Evolutionary conservation across 2,113 vertebrate genomes (phyloP).

Genomic region (Damaliscus lunatus): DNA sequence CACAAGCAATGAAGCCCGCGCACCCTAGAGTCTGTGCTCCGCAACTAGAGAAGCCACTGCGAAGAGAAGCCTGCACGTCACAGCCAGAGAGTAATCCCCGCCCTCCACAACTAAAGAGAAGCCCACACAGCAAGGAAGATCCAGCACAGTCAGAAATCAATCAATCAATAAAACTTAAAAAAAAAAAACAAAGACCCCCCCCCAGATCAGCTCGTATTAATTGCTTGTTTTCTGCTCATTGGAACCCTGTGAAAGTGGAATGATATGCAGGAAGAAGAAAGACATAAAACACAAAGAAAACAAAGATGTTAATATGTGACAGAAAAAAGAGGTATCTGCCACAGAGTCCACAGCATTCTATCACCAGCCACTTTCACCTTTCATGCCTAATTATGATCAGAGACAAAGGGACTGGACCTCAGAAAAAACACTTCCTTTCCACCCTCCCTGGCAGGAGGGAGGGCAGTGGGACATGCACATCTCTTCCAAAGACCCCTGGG

Average conservation of each 20-base stretch:
- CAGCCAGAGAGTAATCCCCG: background rate
- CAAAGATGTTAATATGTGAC: background rate
- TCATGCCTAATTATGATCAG: background rate
- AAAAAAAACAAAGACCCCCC: background rate
- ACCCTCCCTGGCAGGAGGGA: background rate
- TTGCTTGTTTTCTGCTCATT: background rate
- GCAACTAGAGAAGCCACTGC: background rate
- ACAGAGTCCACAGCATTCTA: background rate
- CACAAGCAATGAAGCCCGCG: background rate
- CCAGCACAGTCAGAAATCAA: background rate
- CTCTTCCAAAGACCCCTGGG: background rate
- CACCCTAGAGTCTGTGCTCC: background rate
- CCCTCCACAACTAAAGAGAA: background rate
- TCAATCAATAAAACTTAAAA: background rate
- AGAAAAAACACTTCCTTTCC: background rate
- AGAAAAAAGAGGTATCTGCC: background rate
- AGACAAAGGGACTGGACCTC: background rate
- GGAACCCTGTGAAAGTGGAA: background rate
- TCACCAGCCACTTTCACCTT: background rate
- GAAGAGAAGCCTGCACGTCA: background rate
- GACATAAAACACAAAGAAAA: background rate
- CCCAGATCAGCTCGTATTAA: no score
- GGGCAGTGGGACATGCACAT: background rate
- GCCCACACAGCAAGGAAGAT: background rate
- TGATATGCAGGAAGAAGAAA: background rate